These are phyloP conservation scores for Menidia beryllina DNA, from an alignment of 2,113 vertebrate genomes.

Conservation along the genomic window DNA sequence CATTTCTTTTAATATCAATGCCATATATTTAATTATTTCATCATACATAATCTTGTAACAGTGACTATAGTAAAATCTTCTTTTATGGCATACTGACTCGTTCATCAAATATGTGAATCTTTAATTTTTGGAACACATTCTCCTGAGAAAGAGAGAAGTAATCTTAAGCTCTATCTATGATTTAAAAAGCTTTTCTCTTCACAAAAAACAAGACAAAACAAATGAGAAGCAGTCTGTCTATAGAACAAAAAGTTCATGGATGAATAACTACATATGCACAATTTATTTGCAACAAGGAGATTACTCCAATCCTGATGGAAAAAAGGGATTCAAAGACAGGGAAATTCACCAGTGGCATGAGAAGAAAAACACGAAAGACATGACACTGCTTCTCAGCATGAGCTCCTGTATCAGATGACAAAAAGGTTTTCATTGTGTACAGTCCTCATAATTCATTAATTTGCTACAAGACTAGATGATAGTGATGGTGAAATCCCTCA, in stretches of 20 bases:
- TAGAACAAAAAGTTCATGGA: slow-evolving; percentile 26
- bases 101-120: too few species aligned
- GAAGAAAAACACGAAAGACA: slow-evolving; percentile 45
- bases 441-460: slow-evolving; percentile 44
- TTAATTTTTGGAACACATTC: too few species aligned
- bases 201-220: too few species aligned
- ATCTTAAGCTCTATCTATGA: slow-evolving; percentile 7
- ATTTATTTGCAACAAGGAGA: slow-evolving; percentile 33
- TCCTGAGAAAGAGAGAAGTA: not conserved
- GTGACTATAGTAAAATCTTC: too few species aligned
- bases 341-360: slow-evolving; percentile 45
- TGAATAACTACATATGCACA: slow-evolving; percentile 35
- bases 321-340: slow-evolving; percentile 19
- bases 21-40: too few species aligned
- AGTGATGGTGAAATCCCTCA: slow-evolving; percentile 45
- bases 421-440: slow-evolving; percentile 48
- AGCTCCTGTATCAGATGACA: slow-evolving; percentile 33
- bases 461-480: slow-evolving; percentile 36
- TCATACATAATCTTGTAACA: too few species aligned
- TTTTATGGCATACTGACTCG: too few species aligned
- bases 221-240: slow-evolving; percentile 12
- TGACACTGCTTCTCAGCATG: slow-evolving; percentile 28
- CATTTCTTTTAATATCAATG: too few species aligned
- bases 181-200: not conserved
- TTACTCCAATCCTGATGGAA: not conserved